phyloP scores from a whole-genome alignment of 2,888 invertebrate species.

The Acleris literana region DNA sequence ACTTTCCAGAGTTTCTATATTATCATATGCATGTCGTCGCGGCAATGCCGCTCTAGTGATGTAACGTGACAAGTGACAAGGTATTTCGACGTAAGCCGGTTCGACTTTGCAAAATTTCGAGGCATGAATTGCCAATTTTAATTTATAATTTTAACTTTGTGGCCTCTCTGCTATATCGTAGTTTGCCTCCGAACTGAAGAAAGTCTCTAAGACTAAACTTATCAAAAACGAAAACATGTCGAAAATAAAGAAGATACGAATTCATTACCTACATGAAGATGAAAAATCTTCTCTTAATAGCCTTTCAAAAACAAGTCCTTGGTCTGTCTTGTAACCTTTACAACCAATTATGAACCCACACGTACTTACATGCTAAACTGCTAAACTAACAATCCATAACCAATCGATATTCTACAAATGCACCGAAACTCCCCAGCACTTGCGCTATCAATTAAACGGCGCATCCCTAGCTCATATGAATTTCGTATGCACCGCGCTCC shows the following conservation, averaged over 20 bases:
- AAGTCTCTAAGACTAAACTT: no score
- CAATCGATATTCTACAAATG: background rate
- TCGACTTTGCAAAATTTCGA: background rate
- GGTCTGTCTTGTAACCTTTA: no score
- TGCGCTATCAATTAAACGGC: conserved; percentile 27
- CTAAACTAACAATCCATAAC: background rate
- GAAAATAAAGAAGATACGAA: no score
- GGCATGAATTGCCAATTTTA: background rate
- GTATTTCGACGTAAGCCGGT: background rate
- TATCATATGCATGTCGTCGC: conserved; percentile 36
- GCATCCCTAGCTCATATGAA: conserved; percentile 42
- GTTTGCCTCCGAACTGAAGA: background rate
- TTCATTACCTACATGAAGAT: no score
- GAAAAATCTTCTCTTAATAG: no score
- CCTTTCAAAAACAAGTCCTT: no score
- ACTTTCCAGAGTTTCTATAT: conserved; percentile 45
- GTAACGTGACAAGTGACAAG: conserved; percentile 2
- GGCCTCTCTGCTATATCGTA: background rate
- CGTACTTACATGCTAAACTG: background rate
- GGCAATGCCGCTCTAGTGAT: conserved; percentile 29
- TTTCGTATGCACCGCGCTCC: conserved; percentile 35
- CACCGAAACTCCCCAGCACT: conserved; percentile 2
- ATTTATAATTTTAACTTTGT: background rate
- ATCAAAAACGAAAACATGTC: no score
- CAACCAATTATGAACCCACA: no score